Evolutionary conservation across 2,113 vertebrate genomes (phyloP), one percentile per base, ranked within the genome.

Genomic region (Platysteira castanea): DNA sequence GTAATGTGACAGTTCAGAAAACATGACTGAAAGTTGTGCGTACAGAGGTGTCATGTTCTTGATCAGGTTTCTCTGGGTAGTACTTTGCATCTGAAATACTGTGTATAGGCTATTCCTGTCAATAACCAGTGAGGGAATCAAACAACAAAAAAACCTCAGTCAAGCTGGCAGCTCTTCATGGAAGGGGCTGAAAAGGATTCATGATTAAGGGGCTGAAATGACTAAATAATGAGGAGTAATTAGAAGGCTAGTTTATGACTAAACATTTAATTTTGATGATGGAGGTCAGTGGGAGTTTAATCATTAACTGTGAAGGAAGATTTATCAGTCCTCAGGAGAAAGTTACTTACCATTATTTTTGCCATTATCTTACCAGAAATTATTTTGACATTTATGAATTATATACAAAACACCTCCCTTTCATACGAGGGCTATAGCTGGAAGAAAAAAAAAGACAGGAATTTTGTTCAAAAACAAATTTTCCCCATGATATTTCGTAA

Each of bases 171-270:
- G 75, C 90, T 95, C 42, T 70, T 95, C 67, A 70, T 88, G 50
- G 67, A 94, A 93, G 50, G 35, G 35, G 6, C 27, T 94, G 50
- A 49, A 88, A 95, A 79, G 1, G 28, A 57, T 41, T 90, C 31
- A 26, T 83, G 63, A 87, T 91, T 87, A 90, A 94, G 60, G 2
- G 21, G 15, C 11, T 77, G 63, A 91, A 96, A 85, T 83, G 54
- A 84, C 24, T 86, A 54, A 88, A 80, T 88, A 94, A 95, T 94
- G 27, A 94, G 68, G 39, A 63, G 41, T 80, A 95, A 94, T 95
- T 95, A 84, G 77, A 90, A 59, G 22, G 54, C 35, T 80, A 88
- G 83, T 93, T 97, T 94, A 85, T 83, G 50, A 70, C 59, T 83
- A 87, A 90, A 63, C 31, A 93, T 77, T 94, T 90, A 84, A 87